Evolutionary conservation across 2,113 vertebrate species (phyloP), one percentile per base, ranked within the genome.

Genomic region (Herpailurus yagouaroundi): DNA sequence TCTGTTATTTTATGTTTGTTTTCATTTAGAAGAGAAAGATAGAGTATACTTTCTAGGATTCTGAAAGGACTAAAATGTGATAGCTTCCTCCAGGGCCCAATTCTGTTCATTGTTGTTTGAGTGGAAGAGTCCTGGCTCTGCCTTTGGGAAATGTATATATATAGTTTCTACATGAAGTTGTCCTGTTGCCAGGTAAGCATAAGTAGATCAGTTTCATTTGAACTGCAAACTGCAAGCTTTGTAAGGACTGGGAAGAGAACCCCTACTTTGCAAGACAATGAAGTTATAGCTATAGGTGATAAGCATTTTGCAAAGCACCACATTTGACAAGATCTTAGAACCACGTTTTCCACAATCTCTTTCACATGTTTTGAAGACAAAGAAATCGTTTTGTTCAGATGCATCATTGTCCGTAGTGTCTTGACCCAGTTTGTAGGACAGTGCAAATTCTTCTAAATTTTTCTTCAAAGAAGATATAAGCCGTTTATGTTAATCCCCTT

Each of bases 221-320:
- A 79, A 25, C 36, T 36, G 14, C 27, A 23, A 79, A 16, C 41
- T 36, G 18, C 27, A 19, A 64, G 19, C 6, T 91, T 83, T 52
- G 25, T 41, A 25, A 69, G 23, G 25, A 12, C 3, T 52, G 66
- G 41, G 38, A 50, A 79, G 33, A 79, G 55, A 85, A 85, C 16
- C 25, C 19, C 23, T 8, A 57, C 31, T 94, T 79, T 79, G 25
- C 10, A 83, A 95, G 38, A 69, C 41, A 93, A 63, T 76, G 10
- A n/a, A 41, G 13, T 38, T 38, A 89, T 94, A 52, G 33, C 12
- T 77, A 41, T 68, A 55, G 52, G 36, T 14, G 66, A 41, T 38
- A 69, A 86, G 27, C 60, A 33, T 64, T 91, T 85, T 29, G 41
- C 33, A 95, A 94, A 96, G 91, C n/a, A 83, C 21, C 55, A 84